Evolutionary conservation across 23 tunicate genomes (phyloP).

Genomic region (Botrylloides violaceus): DNA sequence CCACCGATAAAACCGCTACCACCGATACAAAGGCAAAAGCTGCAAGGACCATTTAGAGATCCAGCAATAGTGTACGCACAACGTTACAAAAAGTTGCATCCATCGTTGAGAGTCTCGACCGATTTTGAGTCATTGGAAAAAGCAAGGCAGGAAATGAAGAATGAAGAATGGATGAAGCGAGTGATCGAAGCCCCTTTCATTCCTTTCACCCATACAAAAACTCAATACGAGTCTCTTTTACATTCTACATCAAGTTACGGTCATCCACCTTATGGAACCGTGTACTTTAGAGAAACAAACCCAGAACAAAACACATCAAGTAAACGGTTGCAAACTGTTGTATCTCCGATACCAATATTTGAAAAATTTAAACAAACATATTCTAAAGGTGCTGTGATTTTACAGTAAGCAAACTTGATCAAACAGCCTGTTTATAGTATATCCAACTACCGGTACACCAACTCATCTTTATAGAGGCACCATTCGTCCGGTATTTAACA

Average conservation of each 20-base stretch:
- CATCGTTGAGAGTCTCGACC: conserved; percentile 68
- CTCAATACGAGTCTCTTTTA: conserved; percentile 42
- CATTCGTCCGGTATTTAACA: no score
- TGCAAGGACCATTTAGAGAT: conserved; percentile 86
- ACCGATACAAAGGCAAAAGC: conserved; percentile 24
- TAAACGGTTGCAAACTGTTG: conserved; percentile 62
- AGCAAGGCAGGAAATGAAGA: conserved; percentile 29
- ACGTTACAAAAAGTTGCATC: conserved; percentile 53
- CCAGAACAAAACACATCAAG: conserved; percentile 14
- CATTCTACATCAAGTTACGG: conserved; percentile 61
- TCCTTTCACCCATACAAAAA: conserved; percentile 30
- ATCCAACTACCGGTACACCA: no score
- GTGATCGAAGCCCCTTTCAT: conserved; percentile 59
- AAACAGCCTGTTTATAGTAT: no score
- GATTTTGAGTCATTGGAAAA: conserved; percentile 36
- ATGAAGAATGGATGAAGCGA: conserved; percentile 55
- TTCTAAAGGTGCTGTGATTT: conserved; percentile 71
- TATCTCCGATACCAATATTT: conserved; percentile 75
- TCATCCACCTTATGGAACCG: conserved; percentile 33
- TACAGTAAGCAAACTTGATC: conserved; percentile 22
- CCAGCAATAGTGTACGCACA: conserved; percentile 44
- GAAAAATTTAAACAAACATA: conserved; percentile 64
- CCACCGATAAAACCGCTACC: conserved; percentile 37
- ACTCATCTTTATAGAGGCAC: no score
- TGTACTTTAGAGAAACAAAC: conserved; percentile 54